These are phyloP conservation scores for Takifugu rubripes DNA, from an alignment of 2,797 vertebrate genomes.

Conservation along the genomic window DNA sequence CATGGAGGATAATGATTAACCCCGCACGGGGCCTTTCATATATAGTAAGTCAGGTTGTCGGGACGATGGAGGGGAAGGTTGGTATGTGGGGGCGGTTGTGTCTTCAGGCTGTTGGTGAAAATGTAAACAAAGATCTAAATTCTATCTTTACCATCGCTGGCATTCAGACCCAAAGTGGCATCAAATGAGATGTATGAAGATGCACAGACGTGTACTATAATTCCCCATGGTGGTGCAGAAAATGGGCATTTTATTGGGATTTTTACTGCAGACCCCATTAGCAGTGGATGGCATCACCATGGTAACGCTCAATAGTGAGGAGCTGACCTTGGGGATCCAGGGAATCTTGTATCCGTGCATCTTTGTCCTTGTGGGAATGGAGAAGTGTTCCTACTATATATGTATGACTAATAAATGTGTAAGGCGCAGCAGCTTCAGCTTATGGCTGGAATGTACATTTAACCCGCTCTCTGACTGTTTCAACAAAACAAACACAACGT, in stretches of 20 bases:
- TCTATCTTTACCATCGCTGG: constrained; percentile 22
- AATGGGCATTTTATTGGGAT: constrained; percentile 31
- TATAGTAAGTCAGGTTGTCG: constrained; percentile 8
- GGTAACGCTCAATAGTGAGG: constrained; percentile 28
- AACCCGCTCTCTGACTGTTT: too few relatives aligned
- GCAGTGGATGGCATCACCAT: constrained; percentile 59
- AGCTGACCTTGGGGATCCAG: constrained; percentile 12
- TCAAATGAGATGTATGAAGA: constrained; percentile 28
- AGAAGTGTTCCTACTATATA: too few relatives aligned
- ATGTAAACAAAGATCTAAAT: constrained; percentile 30
- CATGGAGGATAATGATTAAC: constrained; percentile 57
- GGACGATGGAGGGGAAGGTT: constrained; percentile 10
- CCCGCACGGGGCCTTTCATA: constrained; percentile 4
- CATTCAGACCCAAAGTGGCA: constrained; percentile 18
- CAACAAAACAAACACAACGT: too few relatives aligned
- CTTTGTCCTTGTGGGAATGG: too few relatives aligned
- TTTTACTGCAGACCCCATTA: constrained; percentile 48
- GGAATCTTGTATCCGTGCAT: constrained; percentile 10
- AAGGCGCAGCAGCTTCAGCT: too few relatives aligned
- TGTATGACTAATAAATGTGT: too few relatives aligned
- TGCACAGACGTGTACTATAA: constrained; percentile 13
- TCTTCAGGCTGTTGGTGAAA: constrained; percentile 3
- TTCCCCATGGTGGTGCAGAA: constrained; percentile 17
- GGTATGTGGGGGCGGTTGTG: constrained; percentile 16
- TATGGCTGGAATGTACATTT: too few relatives aligned